Evolutionary conservation across 2,797 vertebrate species (phyloP), one percentile per base, ranked within the genome.

Genomic region (Odontamblyopus lacepedii): DNA sequence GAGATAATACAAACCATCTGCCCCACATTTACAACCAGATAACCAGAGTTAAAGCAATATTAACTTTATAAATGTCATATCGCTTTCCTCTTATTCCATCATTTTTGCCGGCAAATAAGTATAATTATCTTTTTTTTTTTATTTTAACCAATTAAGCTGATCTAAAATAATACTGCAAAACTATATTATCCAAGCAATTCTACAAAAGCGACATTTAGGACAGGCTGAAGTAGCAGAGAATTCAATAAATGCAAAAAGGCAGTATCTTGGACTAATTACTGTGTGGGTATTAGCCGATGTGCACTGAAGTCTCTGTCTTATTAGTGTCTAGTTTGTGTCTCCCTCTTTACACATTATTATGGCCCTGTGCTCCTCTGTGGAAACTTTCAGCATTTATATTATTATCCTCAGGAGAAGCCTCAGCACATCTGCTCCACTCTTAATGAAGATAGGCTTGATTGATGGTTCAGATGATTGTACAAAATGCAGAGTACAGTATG

Each of bases 391-490:
- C 57, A 71, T 72, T 62, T 60, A 72, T 55, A 51, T 57, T 75
- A 72, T 78, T 53, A 83, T 73, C 68, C 38, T 67, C 66, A 63
- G 75, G 19, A 70, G 75, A 63, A 70, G 75, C 65, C 59, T 27
- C 71, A 69, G 19, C n/a, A 30, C 44, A n/a, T 16, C 63, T 62
- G 57, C 51, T 68, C 35, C 48, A 73, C 41, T 55, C 30, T 69
- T 72, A 63, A 48, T 16, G 3, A 77, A 69, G 64, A 67, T 41
- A n/a, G 4, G 63, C 38, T 65, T 72, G 66, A 78, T 84, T 76
- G 41, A 74, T 78, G 76, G 78, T 80, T 79, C 57, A 72, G 15
- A 26, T 74, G 61, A 23, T 56, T 67, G 50, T 60, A 26, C 83
- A 23, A 30, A 44, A 19, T 66, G 57, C 16, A 48, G 44, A 8